Percentiles rank a stretch among this genome's conserved stretches.
These are phyloP conservation scores for Centroberyx gerrardi DNA, from an alignment of 2,797 vertebrate species.

Conservation along the genomic window DNA sequence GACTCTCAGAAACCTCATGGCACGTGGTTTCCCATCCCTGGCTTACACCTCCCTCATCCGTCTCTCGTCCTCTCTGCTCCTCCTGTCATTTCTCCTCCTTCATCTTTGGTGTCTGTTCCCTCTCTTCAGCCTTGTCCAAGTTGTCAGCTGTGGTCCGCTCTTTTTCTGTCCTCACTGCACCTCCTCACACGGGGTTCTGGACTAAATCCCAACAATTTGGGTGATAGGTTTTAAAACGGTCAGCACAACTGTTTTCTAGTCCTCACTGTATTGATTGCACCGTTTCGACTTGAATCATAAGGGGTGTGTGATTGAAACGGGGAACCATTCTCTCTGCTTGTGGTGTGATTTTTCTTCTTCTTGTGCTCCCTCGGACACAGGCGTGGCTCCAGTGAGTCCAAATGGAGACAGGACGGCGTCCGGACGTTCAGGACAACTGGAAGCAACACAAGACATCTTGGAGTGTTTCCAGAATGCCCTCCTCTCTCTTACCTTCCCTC, in stretches of 20 bases:
- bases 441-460: conserved; percentile 35
- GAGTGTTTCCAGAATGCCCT: conserved; percentile 27
- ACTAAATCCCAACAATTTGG: neutral
- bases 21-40: no score
- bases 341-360: conserved; percentile 12
- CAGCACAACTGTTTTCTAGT: neutral
- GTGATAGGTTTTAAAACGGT: neutral
- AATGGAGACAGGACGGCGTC: conserved; percentile 38
- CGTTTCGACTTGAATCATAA: neutral
- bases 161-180: neutral
- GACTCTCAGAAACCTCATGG: no score
- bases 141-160: neutral
- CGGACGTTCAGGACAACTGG: conserved; percentile 31
- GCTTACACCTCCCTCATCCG: neutral
- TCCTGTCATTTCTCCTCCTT: neutral
- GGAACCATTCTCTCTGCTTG: neutral
- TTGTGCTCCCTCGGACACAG: conserved; percentile 11
- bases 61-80: neutral
- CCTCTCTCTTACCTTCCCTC: neutral
- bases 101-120: neutral
- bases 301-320: neutral
- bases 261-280: neutral
- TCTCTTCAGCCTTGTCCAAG: neutral
- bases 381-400: conserved; percentile 25
- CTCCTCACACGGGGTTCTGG: neutral